A percentile compares a stretch with the other conserved stretches of the same genome.
These are phyloP conservation scores for Dryocosmus kuriphilus DNA, from an alignment of 2,888 invertebrate species.

Conservation along the genomic window DNA sequence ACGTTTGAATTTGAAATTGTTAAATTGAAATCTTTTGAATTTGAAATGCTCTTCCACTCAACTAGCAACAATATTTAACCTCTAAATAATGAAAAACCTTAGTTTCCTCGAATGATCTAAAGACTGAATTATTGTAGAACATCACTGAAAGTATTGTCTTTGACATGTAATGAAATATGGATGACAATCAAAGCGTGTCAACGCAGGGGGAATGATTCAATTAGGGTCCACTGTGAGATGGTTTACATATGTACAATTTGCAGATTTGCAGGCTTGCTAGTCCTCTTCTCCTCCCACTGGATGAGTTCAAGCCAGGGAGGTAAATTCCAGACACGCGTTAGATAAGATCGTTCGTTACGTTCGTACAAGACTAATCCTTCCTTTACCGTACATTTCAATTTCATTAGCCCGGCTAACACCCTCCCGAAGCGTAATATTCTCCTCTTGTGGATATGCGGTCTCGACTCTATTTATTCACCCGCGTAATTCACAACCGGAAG, in stretches of 20 bases:
- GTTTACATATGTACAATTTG: constrained; percentile 15
- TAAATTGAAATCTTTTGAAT: no score
- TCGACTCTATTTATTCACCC: constrained; percentile 74
- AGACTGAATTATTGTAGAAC: not conserved
- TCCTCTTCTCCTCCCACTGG: no score
- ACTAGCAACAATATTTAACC: no score
- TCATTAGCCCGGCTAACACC: constrained; percentile 71
- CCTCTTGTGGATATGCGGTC: constrained; percentile 48
- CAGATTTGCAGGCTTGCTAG: not conserved
- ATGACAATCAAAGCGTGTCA: not conserved
- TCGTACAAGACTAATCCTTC: constrained; percentile 66
- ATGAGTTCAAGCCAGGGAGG: constrained; percentile 18
- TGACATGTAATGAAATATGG: not conserved
- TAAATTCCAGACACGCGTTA: constrained; percentile 47
- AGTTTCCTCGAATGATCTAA: not conserved
- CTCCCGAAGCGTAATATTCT: constrained; percentile 59
- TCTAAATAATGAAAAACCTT: no score
- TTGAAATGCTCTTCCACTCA: no score
- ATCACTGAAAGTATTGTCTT: no score
- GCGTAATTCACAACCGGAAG: constrained; percentile 77
- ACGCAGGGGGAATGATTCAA: not conserved
- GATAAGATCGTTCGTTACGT: constrained; percentile 46
- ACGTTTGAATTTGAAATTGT: no score
- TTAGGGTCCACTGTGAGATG: not conserved
- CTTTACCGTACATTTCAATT: constrained; percentile 74